phyloP scores from a whole-genome alignment of 2,888 invertebrate species.

The Elmis aenea region DNA sequence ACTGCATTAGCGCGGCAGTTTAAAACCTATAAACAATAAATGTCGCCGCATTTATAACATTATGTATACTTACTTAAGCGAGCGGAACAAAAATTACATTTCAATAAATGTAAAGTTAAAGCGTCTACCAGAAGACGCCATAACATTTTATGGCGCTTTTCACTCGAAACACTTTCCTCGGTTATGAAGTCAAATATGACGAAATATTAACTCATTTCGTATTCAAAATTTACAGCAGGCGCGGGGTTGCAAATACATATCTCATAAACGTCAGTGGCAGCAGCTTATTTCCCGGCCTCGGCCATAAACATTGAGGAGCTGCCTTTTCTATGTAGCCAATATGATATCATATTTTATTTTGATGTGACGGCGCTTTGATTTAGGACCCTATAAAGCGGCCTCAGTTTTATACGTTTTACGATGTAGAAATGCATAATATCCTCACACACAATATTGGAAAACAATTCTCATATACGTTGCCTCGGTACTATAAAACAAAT shows the following conservation, averaged over 20 bases:
- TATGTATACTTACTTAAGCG: no score
- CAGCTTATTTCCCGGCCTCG: slow-evolving; percentile 38
- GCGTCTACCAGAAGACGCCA: no score
- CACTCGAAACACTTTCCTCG: slow-evolving; percentile 9
- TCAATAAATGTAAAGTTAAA: no score
- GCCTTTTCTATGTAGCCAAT: slow-evolving; percentile 44
- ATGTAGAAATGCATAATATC: slow-evolving; percentile 30
- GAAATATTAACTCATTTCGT: slow-evolving; percentile 28
- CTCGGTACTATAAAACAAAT: no score
- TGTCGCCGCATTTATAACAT: no score
- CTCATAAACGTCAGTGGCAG: slow-evolving; percentile 46
- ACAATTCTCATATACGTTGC: no score
- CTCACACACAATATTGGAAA: slow-evolving; percentile 22
- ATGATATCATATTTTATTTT: slow-evolving; percentile 45
- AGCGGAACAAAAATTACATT: no score
- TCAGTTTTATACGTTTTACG: slow-evolving; percentile 33
- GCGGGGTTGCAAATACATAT: slow-evolving; percentile 35
- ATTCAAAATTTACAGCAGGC: slow-evolving; percentile 25
- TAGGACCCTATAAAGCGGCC: slow-evolving; percentile 42
- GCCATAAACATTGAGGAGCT: slow-evolving; percentile 43
- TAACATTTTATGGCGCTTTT: slow-evolving; percentile 3
- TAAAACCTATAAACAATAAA: no score
- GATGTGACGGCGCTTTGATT: slow-evolving; percentile 44
- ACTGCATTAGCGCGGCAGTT: no score
- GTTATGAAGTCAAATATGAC: slow-evolving; percentile 28